Percentiles rank a stretch among this genome's conserved stretches.
Evolutionary conservation across 2,113 vertebrate genomes (phyloP).

Genomic region (Sialia sialis): DNA sequence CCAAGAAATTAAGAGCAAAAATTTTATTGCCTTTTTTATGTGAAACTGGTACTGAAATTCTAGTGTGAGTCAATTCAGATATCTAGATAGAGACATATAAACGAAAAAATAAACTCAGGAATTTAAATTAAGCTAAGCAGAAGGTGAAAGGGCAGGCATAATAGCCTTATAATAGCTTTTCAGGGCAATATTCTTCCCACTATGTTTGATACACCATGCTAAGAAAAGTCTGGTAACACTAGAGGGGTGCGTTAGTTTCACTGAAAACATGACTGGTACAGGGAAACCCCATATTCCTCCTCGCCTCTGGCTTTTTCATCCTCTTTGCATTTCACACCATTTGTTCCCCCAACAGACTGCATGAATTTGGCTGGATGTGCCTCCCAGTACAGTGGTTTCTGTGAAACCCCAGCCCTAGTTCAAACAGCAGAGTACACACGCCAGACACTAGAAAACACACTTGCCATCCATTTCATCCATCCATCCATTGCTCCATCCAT

Average conservation of each 20-base stretch:
- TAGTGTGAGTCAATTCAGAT: neutral
- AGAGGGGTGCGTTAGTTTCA: neutral
- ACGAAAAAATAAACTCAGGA: neutral
- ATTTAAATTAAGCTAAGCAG: neutral
- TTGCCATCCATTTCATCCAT: neutral
- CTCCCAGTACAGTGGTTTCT: neutral
- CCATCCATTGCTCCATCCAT: neutral
- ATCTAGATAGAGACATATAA: neutral
- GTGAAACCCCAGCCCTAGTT: neutral
- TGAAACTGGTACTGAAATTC: neutral
- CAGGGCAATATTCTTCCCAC: neutral
- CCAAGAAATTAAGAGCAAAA: neutral
- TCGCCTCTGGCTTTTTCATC: neutral
- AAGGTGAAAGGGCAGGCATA: neutral
- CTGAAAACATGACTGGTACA: neutral
- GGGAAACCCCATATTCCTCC: neutral
- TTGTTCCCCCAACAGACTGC: neutral
- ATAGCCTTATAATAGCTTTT: neutral
- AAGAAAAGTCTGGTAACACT: neutral
- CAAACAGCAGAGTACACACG: neutral
- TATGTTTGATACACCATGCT: accelerated
- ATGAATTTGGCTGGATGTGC: too few relatives aligned
- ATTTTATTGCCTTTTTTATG: neutral
- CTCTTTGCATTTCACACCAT: neutral
- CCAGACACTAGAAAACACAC: too few relatives aligned